phyloP scores from a whole-genome alignment of 2,113 vertebrate species.

The Silurus meridionalis region DNA sequence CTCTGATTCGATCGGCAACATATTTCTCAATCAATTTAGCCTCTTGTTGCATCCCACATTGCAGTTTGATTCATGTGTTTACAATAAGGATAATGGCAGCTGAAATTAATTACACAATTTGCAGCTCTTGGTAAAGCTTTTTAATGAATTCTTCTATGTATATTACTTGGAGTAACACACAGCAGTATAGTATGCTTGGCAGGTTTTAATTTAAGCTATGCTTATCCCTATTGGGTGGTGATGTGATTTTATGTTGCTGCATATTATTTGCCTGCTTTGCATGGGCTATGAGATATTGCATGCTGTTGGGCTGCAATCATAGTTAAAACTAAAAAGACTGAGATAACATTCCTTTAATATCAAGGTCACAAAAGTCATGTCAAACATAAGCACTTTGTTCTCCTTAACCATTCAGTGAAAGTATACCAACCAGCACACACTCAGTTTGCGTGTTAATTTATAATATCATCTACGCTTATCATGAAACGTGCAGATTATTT shows the following conservation, averaged over 20 bases:
- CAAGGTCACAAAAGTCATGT: not conserved
- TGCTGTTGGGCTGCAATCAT: conserved; percentile 33
- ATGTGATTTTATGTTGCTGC: not conserved
- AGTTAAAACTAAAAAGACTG: conserved; percentile 24
- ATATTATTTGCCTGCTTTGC: conserved; percentile 29
- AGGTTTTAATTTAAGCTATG: not conserved
- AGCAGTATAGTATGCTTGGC: conserved; percentile 10
- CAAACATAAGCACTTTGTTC: conserved; percentile 21
- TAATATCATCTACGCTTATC: not conserved
- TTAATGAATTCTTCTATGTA: conserved; percentile 5
- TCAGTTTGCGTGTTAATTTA: not conserved
- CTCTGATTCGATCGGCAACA: conserved; percentile 20
- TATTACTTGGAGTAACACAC: not conserved
- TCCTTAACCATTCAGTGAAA: conserved; percentile 17
- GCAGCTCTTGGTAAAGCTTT: conserved; percentile 20
- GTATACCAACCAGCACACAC: not conserved
- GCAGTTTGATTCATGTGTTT: conserved; percentile 9
- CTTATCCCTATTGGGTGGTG: not conserved
- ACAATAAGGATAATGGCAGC: not conserved
- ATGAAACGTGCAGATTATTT: not conserved
- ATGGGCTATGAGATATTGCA: conserved; percentile 2
- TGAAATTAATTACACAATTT: conserved; percentile 23
- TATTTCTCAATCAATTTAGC: conserved; percentile 29
- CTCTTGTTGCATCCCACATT: conserved; percentile 10
- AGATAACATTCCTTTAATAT: conserved; percentile 39